phyloP scores from a whole-genome alignment of 1,140 invertebrate species.

The Polypedilum pembai region DNA sequence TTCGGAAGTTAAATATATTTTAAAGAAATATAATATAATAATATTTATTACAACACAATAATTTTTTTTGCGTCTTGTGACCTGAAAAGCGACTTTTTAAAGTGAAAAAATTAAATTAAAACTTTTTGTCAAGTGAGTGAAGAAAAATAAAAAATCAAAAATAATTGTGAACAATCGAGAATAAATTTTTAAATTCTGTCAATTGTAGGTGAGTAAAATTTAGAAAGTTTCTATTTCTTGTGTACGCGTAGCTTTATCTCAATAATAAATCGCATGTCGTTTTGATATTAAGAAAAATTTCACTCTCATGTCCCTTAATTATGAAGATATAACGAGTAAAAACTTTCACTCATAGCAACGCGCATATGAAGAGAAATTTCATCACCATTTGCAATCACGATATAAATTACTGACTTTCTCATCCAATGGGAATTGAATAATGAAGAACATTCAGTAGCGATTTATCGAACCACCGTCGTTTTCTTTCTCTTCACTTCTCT shows the following conservation, averaged over 20 bases:
- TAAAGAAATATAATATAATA: constrained; percentile 26
- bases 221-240: no score
- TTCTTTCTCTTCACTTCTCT: constrained; percentile 8
- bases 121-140: not conserved
- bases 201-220: no score
- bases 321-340: no score
- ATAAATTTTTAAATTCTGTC: no score
- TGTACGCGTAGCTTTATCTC: no score
- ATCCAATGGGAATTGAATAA: constrained; percentile 13
- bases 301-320: no score
- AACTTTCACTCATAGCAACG: not conserved
- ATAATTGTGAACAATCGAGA: no score
- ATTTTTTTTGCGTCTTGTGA: constrained; percentile 6
- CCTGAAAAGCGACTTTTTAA: not conserved
- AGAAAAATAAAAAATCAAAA: no score
- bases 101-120: not conserved
- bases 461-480: not conserved
- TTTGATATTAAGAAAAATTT: no score
- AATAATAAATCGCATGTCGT: no score
- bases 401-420: no score
- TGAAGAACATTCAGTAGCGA: constrained; percentile 1
- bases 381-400: no score
- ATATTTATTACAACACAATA: constrained; percentile 28
- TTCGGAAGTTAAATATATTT: constrained; percentile 28
- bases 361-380: not conserved